phyloP scores from a whole-genome alignment of 1,140 invertebrate species.

The Procambarus virginalis region DNA sequence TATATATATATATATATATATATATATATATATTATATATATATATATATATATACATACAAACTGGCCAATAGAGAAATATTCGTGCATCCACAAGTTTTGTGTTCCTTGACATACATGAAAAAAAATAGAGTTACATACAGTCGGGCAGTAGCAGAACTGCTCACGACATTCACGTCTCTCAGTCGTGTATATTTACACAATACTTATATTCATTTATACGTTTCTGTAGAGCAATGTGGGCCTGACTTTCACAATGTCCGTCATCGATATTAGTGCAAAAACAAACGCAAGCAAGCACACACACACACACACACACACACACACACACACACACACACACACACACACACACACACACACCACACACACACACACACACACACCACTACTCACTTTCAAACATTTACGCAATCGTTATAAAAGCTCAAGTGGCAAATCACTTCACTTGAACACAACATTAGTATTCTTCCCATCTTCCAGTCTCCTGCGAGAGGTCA shows the following conservation, averaged over 20 bases:
- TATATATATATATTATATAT: too few relatives aligned
- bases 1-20: too few relatives aligned
- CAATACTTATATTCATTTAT: not conserved
- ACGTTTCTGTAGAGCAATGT: not conserved
- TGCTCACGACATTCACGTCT: not conserved
- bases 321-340: not conserved
- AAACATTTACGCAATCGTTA: not conserved
- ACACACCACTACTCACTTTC: not conserved
- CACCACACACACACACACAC: too few relatives aligned
- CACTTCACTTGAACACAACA: not conserved
- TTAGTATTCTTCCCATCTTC: not conserved
- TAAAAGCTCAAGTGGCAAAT: not conserved
- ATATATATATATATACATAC: not conserved
- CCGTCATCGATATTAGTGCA: not conserved
- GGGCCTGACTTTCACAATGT: not conserved
- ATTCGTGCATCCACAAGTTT: not conserved
- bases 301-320: too few relatives aligned
- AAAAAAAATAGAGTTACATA: not conserved
- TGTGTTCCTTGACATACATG: not conserved
- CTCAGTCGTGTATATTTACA: not conserved
- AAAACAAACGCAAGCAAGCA: not conserved
- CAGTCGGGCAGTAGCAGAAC: not conserved
- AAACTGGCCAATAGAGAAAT: slow-evolving; percentile 2
- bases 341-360: not conserved
- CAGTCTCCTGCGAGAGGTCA: not conserved